A percentile compares a stretch with the other conserved stretches of the same genome.
These are phyloP conservation scores for Hippocampus mohnikei DNA, from an alignment of 2,113 vertebrate species.

Conservation along the genomic window DNA sequence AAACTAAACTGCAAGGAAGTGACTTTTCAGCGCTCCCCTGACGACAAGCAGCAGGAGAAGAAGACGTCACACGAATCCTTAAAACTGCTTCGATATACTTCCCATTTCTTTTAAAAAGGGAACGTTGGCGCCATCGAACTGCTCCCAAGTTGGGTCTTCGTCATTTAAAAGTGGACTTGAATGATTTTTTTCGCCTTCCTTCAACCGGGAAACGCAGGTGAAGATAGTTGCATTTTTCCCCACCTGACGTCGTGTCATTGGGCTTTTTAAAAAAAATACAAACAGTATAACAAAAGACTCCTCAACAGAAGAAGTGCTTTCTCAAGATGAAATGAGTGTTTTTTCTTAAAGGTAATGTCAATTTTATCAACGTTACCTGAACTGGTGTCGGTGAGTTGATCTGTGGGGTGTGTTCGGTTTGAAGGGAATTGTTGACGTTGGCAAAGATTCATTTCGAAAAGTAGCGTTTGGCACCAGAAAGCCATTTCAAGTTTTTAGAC, in stretches of 20 bases:
- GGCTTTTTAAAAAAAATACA: too few relatives aligned
- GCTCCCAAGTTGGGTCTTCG: neutral
- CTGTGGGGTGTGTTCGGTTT: neutral
- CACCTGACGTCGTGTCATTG: slow-evolving; percentile 4
- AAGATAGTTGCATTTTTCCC: neutral
- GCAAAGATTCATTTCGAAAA: neutral
- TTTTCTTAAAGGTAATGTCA: slow-evolving; percentile 36
- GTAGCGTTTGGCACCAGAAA: neutral
- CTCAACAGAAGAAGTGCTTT: neutral
- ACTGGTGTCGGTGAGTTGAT: neutral
- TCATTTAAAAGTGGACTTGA: accelerated
- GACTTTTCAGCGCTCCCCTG: neutral
- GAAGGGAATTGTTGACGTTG: neutral
- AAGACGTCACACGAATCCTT: slow-evolving; percentile 12
- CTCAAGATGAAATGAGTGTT: slow-evolving; percentile 19
- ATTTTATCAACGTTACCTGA: slow-evolving; percentile 7
- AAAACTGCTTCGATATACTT: neutral
- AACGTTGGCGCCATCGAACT: neutral
- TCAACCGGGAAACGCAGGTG: slow-evolving; percentile 26
- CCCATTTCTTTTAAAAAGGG: neutral
- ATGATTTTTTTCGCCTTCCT: neutral
- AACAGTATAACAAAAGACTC: neutral
- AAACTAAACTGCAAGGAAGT: neutral
- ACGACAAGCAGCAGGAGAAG: neutral
- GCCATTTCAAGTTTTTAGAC: neutral